Conservation (phyloP, 2,797 vertebrate species). For the Intellagama lesueurii region DNA sequence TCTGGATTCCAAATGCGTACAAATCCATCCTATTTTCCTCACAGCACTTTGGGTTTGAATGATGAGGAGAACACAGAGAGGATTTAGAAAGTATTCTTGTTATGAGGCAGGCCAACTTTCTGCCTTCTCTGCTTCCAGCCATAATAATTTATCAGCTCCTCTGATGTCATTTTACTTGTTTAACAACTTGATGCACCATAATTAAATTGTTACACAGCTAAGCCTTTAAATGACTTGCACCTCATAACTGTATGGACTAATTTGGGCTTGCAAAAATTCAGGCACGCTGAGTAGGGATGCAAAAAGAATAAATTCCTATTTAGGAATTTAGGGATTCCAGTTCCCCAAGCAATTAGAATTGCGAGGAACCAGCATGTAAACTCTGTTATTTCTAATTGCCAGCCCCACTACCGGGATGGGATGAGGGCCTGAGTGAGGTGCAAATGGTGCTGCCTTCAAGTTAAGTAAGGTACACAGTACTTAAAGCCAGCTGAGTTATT, state of each 20-base stretch:
- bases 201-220: constrained; percentile 6
- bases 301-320: not conserved
- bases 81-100: constrained; percentile 38
- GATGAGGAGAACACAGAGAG: constrained; percentile 8
- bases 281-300: not conserved
- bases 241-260: constrained; percentile 20
- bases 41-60: constrained; percentile 22
- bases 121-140: constrained; percentile 1
- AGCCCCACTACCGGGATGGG: not conserved
- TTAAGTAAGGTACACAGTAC: not conserved
- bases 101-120: constrained; percentile 17
- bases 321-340: not conserved
- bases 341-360: not conserved
- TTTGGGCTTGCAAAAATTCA: constrained; percentile 7
- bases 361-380: not conserved
- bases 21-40: constrained; percentile 37
- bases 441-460: not conserved
- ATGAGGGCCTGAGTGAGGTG: not conserved
- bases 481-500: not conserved
- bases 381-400: too few relatives aligned
- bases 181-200: constrained; percentile 12
- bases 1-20: constrained; percentile 42
- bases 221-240: constrained; percentile 9
- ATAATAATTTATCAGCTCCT: constrained; percentile 13
- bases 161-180: constrained; percentile 29